phyloP scores from a whole-genome alignment of 2,888 invertebrate species.

The Pedicia rivosa region DNA sequence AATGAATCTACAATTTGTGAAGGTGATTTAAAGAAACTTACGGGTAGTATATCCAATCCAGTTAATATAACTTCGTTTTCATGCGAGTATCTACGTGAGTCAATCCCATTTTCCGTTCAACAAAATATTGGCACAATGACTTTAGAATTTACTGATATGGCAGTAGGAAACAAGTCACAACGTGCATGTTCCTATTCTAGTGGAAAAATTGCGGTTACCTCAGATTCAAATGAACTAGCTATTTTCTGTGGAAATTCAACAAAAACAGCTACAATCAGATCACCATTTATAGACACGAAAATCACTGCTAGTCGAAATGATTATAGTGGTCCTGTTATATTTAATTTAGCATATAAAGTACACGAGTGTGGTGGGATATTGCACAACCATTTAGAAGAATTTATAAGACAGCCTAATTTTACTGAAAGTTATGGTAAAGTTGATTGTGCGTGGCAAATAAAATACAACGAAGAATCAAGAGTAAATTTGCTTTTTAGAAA shows the following conservation, averaged over 20 bases:
- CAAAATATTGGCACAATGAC: slow-evolving; percentile 21
- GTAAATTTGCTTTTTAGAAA: slow-evolving; percentile 34
- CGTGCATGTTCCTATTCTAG: neutral
- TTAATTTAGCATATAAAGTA: slow-evolving; percentile 38
- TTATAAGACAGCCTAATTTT: slow-evolving; percentile 22
- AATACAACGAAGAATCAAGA: slow-evolving; percentile 15
- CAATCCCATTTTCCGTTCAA: slow-evolving; percentile 2
- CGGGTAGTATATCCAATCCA: slow-evolving; percentile 31
- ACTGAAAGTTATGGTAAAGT: slow-evolving; percentile 22
- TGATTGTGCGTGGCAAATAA: slow-evolving; percentile 59
- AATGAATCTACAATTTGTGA: slow-evolving; percentile 40
- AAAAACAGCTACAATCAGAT: slow-evolving; percentile 2
- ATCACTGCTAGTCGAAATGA: slow-evolving; percentile 1
- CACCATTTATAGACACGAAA: slow-evolving; percentile 8
- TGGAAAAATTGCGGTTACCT: neutral
- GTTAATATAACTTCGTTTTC: slow-evolving; percentile 18
- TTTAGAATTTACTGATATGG: slow-evolving; percentile 19
- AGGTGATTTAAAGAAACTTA: slow-evolving; percentile 21
- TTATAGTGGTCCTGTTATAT: slow-evolving; percentile 22
- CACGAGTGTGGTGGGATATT: slow-evolving; percentile 49
- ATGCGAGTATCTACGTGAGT: slow-evolving; percentile 22
- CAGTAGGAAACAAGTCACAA: slow-evolving; percentile 16
- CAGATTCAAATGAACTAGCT: neutral
- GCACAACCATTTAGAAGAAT: slow-evolving; percentile 19
- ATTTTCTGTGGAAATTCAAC: neutral